phyloP scores from a whole-genome alignment of 2,113 vertebrate genomes.

The Triplophysa rosa region DNA sequence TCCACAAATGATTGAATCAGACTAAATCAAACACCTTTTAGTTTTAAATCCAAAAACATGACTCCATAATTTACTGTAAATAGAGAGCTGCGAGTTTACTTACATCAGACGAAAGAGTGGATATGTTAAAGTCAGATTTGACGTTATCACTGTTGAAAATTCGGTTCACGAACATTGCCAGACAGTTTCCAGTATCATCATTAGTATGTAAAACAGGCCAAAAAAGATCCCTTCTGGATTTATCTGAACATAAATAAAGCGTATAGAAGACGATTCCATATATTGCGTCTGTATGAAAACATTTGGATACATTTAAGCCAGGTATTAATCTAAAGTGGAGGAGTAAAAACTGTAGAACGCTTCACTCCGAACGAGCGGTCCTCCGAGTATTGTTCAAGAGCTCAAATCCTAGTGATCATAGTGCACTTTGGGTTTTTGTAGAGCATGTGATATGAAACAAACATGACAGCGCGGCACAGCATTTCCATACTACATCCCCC shows the following conservation, averaged over 20 bases:
- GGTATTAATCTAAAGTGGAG: not conserved
- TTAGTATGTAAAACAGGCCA: not conserved
- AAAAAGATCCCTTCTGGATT: not conserved
- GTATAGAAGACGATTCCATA: not conserved
- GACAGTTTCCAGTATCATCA: not conserved
- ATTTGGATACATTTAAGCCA: conserved; percentile 3
- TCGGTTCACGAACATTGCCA: not conserved
- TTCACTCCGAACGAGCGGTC: not conserved
- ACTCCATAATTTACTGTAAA: not conserved
- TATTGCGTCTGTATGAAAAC: not conserved
- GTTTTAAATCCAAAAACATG: not conserved
- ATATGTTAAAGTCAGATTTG: not conserved
- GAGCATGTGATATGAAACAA: conserved; percentile 4
- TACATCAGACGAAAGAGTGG: not conserved
- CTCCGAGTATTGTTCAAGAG: not conserved
- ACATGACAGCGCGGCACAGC: not conserved
- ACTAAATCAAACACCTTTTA: not conserved
- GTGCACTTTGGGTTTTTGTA: not conserved
- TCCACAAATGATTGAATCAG: not conserved
- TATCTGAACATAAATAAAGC: not conserved
- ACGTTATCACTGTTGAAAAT: not conserved
- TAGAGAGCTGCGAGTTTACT: not conserved
- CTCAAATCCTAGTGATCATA: not conserved
- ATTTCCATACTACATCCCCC: conserved; percentile 14
- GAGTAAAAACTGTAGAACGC: not conserved